Evolutionary conservation across 92 coral and sea anemone species (phyloP).

Genomic region (Bergia sp.): DNA sequence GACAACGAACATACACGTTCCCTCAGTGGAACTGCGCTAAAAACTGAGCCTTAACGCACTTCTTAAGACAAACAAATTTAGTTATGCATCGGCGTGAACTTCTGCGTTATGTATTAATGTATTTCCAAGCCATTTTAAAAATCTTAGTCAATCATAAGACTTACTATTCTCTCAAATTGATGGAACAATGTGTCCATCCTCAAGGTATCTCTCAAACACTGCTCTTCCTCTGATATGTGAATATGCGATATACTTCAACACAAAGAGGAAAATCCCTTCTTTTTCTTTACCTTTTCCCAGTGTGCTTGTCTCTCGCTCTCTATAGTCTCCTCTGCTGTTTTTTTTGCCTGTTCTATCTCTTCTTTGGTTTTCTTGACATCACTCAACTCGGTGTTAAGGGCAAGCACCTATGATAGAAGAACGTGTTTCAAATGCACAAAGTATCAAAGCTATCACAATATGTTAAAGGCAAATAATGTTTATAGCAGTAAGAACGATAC

Average conservation of each 20-base stretch:
- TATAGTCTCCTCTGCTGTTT: slow-evolving; percentile 65
- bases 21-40: no score
- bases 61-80: no score
- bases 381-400: slow-evolving; percentile 56
- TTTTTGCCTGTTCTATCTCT: slow-evolving; percentile 64
- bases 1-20: no score
- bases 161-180: no score
- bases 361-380: slow-evolving; percentile 51
- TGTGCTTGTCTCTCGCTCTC: slow-evolving; percentile 65
- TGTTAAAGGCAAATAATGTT: no score
- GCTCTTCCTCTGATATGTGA: background rate
- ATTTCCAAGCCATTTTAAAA: no score
- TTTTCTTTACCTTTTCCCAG: slow-evolving; percentile 59
- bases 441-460: background rate
- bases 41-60: no score
- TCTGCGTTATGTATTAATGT: background rate
- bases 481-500: no score
- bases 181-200: background rate
- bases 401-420: slow-evolving; percentile 53
- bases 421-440: background rate
- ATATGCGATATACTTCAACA: background rate
- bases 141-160: no score
- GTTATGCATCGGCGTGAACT: background rate
- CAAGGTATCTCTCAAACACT: no score
- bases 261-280: background rate